Conservation (phyloP, 2,888 invertebrate species). For the Calameuta filiformis region DNA sequence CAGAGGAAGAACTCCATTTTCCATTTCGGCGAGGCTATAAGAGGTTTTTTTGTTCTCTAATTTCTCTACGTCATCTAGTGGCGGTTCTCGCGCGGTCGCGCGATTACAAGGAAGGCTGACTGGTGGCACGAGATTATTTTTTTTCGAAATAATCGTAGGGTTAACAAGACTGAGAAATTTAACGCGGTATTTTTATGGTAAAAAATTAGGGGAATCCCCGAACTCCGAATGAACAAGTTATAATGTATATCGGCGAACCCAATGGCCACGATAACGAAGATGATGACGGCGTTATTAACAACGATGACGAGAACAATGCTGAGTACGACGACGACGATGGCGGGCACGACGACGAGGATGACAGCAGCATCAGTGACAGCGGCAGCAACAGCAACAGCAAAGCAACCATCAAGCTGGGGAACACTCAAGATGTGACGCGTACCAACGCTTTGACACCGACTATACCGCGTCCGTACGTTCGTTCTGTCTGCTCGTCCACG, state of each 20-base stretch:
- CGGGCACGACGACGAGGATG: neutral
- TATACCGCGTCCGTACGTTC: neutral
- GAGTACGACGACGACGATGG: neutral
- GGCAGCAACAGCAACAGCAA: slow-evolving; percentile 48
- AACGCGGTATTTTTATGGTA: neutral
- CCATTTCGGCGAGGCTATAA: neutral
- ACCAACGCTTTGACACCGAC: slow-evolving; percentile 2
- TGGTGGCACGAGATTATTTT: slow-evolving; percentile 33
- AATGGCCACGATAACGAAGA: neutral
- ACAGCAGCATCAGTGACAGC: slow-evolving; percentile 12
- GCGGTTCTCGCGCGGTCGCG: neutral
- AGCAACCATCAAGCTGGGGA: slow-evolving; percentile 52
- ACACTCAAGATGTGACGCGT: slow-evolving; percentile 21
- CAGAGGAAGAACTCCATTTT: neutral
- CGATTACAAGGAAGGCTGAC: slow-evolving; percentile 37
- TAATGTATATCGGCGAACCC: neutral
- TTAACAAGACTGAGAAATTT: neutral
- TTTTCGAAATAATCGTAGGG: slow-evolving; percentile 1
- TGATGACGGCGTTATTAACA: neutral
- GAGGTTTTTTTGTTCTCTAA: neutral
- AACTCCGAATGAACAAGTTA: neutral
- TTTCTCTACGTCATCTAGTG: slow-evolving; percentile 1
- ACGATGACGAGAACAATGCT: neutral
- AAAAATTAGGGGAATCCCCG: neutral
- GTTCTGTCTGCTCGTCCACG: neutral